Evolutionary conservation across 2,797 vertebrate genomes (phyloP).

Genomic region (Phalanger gymnotis): DNA sequence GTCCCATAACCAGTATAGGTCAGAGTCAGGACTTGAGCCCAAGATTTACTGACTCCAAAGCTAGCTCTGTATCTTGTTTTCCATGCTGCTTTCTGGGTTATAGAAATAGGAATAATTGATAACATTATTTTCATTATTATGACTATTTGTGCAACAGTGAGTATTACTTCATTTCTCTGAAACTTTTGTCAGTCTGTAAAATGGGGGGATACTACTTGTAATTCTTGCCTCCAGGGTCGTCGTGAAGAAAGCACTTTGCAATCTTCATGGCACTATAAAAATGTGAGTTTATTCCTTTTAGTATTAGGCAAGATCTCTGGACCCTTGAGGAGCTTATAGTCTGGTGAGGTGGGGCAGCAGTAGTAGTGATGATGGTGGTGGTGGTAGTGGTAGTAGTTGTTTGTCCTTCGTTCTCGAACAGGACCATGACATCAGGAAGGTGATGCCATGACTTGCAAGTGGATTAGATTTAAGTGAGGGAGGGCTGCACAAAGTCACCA

Average conservation of each 20-base stretch:
- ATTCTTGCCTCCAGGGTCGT: not conserved
- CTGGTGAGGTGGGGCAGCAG: not conserved
- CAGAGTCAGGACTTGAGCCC: not conserved
- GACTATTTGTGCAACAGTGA: not conserved
- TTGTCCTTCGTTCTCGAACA: too few species aligned
- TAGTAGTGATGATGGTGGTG: too few species aligned
- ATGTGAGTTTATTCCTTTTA: not conserved
- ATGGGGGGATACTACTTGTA: not conserved
- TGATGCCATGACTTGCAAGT: too few species aligned
- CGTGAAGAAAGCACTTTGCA: not conserved
- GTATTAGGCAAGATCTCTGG: not conserved
- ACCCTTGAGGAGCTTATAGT: not conserved
- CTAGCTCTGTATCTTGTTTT: not conserved
- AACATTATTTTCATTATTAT: not conserved
- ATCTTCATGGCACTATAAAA: not conserved
- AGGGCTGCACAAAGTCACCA: too few species aligned
- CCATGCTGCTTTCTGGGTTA: not conserved
- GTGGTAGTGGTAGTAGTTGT: too few species aligned
- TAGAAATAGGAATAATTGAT: not conserved
- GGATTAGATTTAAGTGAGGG: too few species aligned
- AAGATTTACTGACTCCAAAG: not conserved
- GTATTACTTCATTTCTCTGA: not conserved
- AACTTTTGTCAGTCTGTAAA: not conserved
- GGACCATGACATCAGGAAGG: too few species aligned
- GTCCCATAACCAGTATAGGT: not conserved